Evolutionary conservation across 2,797 vertebrate genomes (phyloP).

Genomic region (Falco concolor): DNA sequence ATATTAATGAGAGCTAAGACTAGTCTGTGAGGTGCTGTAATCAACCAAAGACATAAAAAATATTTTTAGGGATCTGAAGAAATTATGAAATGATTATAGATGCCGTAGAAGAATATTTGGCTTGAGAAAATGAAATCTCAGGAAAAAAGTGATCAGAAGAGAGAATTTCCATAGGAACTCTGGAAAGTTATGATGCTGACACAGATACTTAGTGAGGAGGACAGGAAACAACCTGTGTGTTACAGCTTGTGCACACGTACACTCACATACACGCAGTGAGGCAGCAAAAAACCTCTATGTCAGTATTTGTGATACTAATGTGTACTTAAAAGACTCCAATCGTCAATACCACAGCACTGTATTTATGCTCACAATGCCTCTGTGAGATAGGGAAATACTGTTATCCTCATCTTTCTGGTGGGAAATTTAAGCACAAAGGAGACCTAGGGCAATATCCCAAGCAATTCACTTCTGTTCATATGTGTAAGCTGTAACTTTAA

Average conservation of each 20-base stretch:
- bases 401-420: neutral
- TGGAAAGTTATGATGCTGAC: neutral
- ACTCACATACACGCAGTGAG: neutral
- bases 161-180: neutral
- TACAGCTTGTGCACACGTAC: neutral
- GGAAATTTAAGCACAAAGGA: neutral
- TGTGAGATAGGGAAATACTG: neutral
- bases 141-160: neutral
- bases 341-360: neutral
- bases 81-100: neutral
- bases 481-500: constrained; percentile 3
- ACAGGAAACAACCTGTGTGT: neutral
- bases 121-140: neutral
- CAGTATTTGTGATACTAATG: neutral
- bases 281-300: neutral
- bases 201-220: neutral
- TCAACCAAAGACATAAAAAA: neutral
- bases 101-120: neutral
- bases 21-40: neutral
- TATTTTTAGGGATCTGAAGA: neutral
- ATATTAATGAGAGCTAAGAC: neutral
- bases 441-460: neutral
- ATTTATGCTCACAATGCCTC: neutral
- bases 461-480: neutral
- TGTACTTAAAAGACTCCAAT: neutral